phyloP scores from a whole-genome alignment of 2,888 invertebrate species.

The Trilocha varians region DNA sequence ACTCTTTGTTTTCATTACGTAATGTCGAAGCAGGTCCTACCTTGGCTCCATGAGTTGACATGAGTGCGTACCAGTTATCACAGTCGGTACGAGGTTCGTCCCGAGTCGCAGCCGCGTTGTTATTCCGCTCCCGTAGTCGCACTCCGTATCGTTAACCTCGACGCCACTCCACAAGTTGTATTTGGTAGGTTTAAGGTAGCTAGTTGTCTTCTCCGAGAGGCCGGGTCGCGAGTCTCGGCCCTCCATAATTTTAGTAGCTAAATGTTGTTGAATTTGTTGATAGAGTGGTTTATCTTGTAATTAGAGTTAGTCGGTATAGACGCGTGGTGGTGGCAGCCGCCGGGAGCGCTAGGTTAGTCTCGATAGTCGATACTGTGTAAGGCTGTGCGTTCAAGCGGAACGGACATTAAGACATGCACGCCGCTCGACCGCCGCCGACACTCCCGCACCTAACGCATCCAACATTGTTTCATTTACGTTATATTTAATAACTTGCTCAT shows the following conservation, averaged over 20 bases:
- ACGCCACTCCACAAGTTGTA: not conserved
- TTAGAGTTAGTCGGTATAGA: slow-evolving; percentile 53
- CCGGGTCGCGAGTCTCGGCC: slow-evolving; percentile 35
- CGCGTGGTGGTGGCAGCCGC: slow-evolving; percentile 49
- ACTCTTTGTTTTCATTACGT: no score
- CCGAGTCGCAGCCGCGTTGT: slow-evolving; percentile 2
- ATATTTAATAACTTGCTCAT: slow-evolving; percentile 59
- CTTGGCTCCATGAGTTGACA: no score
- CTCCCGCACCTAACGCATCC: slow-evolving; percentile 39
- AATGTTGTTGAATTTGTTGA: slow-evolving; percentile 72
- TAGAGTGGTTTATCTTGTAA: slow-evolving; percentile 64
- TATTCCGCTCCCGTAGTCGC: not conserved
- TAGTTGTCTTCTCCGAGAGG: slow-evolving; percentile 15
- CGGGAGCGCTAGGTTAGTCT: slow-evolving; percentile 51
- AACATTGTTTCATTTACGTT: slow-evolving; percentile 67
- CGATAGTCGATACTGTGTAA: slow-evolving; percentile 58
- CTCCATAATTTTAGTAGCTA: slow-evolving; percentile 67
- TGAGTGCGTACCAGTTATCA: no score
- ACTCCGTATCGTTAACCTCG: not conserved
- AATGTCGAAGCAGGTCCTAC: no score
- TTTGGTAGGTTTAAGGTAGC: slow-evolving; percentile 12
- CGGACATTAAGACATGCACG: slow-evolving; percentile 52
- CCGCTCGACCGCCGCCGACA: slow-evolving; percentile 31
- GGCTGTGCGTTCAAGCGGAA: slow-evolving; percentile 65
- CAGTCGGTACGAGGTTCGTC: not conserved